These are phyloP conservation scores for Sympetrum striolatum DNA, from an alignment of 2,888 invertebrate species.

Conservation along the genomic window DNA sequence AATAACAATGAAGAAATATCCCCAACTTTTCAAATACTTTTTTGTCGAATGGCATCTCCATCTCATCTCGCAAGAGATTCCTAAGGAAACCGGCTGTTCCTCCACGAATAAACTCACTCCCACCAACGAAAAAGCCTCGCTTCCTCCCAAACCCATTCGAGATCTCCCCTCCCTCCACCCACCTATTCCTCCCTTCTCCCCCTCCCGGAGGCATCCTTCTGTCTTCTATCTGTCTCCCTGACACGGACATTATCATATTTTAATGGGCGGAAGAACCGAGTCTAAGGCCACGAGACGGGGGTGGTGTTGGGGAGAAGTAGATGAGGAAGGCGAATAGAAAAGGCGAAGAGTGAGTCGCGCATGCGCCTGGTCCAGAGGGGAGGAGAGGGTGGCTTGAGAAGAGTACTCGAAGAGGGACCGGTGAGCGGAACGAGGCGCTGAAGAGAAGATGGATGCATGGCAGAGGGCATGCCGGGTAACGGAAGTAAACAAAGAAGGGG, in stretches of 20 bases:
- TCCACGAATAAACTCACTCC: neutral
- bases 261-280: slow-evolving; percentile 30
- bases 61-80: slow-evolving; percentile 34
- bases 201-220: slow-evolving; percentile 17
- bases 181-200: neutral
- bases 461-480: neutral
- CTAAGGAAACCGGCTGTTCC: neutral
- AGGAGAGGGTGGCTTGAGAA: neutral
- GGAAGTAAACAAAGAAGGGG: neutral
- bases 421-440: neutral
- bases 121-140: neutral
- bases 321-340: slow-evolving; percentile 2
- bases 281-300: neutral
- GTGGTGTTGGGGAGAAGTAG: neutral
- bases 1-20: neutral
- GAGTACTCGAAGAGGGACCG: neutral
- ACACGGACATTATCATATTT: slow-evolving; percentile 41
- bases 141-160: neutral
- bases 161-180: neutral
- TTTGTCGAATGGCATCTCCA: slow-evolving; percentile 31
- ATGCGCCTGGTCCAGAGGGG: neutral
- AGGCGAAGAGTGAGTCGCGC: neutral
- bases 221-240: slow-evolving; percentile 42
- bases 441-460: neutral
- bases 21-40: neutral